Conservation (phyloP, 2,113 vertebrate species). For the Melanocharis versteri region DNA sequence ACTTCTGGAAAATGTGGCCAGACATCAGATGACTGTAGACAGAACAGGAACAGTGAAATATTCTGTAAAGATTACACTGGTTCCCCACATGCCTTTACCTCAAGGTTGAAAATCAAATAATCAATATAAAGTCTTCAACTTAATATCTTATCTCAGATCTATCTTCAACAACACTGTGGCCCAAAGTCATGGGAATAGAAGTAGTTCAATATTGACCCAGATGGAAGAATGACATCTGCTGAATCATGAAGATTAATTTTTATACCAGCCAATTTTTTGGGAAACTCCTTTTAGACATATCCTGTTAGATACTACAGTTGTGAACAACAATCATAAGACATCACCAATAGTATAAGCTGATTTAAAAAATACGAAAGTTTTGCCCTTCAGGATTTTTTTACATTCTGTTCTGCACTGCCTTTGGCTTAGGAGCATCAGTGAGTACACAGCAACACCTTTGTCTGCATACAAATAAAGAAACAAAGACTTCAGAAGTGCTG, state of each 20-base stretch:
- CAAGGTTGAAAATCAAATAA: constrained; percentile 31
- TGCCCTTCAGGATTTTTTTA: not conserved
- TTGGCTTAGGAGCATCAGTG: not conserved
- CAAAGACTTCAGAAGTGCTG: not conserved
- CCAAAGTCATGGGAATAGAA: not conserved
- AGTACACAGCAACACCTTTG: not conserved
- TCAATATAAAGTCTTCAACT: constrained; percentile 21
- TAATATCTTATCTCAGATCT: constrained; percentile 38
- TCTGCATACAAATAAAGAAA: not conserved
- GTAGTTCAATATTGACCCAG: not conserved
- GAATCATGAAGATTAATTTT: not conserved
- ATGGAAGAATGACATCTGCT: not conserved
- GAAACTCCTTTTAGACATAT: not conserved
- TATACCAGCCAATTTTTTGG: not conserved
- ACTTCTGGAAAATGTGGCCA: not conserved
- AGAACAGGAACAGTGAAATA: not conserved
- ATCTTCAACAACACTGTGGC: not conserved
- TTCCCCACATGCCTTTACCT: not conserved
- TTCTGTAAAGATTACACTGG: not conserved
- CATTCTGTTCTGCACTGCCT: not conserved
- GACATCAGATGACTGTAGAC: not conserved
- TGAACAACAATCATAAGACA: not conserved
- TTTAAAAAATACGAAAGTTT: not conserved
- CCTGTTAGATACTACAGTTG: not conserved
- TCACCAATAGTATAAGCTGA: not conserved